Evolutionary conservation across 1,140 invertebrate species (phyloP), one percentile per base, ranked within the genome.

Genomic region (Telenomus remus): DNA sequence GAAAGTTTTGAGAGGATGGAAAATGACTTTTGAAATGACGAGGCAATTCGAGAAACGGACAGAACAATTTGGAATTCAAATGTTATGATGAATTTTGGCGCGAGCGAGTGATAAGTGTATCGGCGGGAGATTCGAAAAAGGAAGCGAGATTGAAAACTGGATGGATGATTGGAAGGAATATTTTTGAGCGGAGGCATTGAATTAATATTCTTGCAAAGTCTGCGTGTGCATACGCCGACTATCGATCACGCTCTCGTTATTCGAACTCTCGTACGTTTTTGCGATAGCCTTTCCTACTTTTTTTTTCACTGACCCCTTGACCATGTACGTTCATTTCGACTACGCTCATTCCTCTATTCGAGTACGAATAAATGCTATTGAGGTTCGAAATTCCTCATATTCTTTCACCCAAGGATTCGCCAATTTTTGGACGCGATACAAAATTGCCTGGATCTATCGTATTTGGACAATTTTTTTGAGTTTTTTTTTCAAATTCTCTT

Each of bases 211-310:
- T 54, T 72, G 19, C 64, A 65, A n/a, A 69, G 54, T 68, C n/a
- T 42, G 49, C 37, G 39, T 70, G 37, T 76, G 59, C 55, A 50
- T 68, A 39, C 57, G 51, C 46, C 13, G 59, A 35, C n/a, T 79
- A 79, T 80, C 79, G 79, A 80, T 80, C 68, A 80, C 63, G 72
- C 68, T 27, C 19, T 74, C 69, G 73, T 70, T 66, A 75, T 72
- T 78, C 74, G 57, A 59, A 71, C 60, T 71, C 75, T 63, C 77
- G 63, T 75, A 71, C 59, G 49, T 71, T 69, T 47, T 46, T 44
- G 16, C 27, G 47, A 19, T 57, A 76, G 69, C 63, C 66, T 68
- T 43, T 39, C 66, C 46, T 46, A 4, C 48, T 53, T 70, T 74
- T 77, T 76, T 73, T 78, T 70, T 70, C 71, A 61, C 68, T 74